These are phyloP conservation scores for Pedionomus torquatus DNA, from an alignment of 2,113 vertebrate genomes.

Conservation along the genomic window DNA sequence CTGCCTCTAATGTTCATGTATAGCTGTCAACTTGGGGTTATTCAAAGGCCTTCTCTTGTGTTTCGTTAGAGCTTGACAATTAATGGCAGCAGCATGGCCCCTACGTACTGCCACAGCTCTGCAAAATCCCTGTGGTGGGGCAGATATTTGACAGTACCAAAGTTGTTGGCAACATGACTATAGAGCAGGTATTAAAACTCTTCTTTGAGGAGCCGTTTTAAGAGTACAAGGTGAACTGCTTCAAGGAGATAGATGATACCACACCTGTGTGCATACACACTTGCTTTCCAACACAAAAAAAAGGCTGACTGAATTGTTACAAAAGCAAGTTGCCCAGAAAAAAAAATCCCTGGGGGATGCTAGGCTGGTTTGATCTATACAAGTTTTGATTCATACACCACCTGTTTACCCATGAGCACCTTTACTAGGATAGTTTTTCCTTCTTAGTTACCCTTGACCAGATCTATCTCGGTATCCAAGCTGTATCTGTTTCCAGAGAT, in stretches of 20 bases:
- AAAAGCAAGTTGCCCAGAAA: not conserved
- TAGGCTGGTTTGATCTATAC: not conserved
- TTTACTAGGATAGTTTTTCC: not conserved
- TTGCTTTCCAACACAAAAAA: not conserved
- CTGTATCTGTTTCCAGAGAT: not conserved
- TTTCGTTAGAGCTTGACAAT: not conserved
- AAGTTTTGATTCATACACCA: not conserved
- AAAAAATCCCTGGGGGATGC: not conserved
- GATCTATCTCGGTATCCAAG: not conserved
- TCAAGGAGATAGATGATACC: not conserved
- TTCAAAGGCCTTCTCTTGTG: not conserved
- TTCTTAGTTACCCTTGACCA: not conserved
- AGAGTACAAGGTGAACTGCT: not conserved
- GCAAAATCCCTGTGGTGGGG: not conserved
- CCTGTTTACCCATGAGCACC: not conserved
- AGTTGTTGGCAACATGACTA: not conserved
- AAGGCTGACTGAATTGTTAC: not conserved
- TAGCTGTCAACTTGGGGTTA: not conserved
- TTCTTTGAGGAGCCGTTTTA: not conserved
- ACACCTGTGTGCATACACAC: fast-evolving
- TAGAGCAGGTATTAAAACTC: not conserved
- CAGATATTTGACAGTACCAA: not conserved
- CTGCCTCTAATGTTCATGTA: not conserved
- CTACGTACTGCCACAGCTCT: fast-evolving
- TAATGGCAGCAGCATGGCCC: not conserved